These are phyloP conservation scores for Oncopodura yosiiana DNA, from an alignment of 1,140 invertebrate species.

Conservation along the genomic window DNA sequence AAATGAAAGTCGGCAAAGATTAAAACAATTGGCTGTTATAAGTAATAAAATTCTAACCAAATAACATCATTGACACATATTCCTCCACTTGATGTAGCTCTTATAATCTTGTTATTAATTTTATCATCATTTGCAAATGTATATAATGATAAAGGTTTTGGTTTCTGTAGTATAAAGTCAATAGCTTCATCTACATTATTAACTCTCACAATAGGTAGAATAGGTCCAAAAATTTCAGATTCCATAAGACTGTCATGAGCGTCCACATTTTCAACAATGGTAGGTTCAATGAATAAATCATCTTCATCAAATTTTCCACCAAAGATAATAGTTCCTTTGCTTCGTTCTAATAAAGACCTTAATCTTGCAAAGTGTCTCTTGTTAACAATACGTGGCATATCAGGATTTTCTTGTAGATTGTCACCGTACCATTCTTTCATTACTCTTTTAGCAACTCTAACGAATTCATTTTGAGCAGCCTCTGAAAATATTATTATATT, in stretches of 20 bases:
- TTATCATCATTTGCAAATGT: slow-evolving; percentile 66
- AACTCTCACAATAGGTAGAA: slow-evolving; percentile 31
- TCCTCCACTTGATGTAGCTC: slow-evolving; percentile 70
- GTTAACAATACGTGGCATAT: slow-evolving; percentile 38
- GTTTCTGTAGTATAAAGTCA: slow-evolving; percentile 56
- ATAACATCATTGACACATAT: slow-evolving; percentile 13
- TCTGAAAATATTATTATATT: slow-evolving; percentile 48
- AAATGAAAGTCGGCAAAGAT: no score
- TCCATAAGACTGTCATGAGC: slow-evolving; percentile 43
- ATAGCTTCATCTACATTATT: slow-evolving; percentile 78
- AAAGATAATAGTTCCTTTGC: slow-evolving; percentile 38
- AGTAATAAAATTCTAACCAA: slow-evolving; percentile 2
- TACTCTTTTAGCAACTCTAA: slow-evolving; percentile 37
- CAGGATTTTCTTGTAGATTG: slow-evolving; percentile 41
- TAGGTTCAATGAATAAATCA: slow-evolving; percentile 45
- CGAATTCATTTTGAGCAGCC: slow-evolving; percentile 36
- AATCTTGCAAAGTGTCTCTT: slow-evolving; percentile 17
- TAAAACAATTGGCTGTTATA: no score
- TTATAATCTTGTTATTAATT: slow-evolving; percentile 60
- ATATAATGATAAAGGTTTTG: slow-evolving; percentile 74
- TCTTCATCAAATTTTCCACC: slow-evolving; percentile 43
- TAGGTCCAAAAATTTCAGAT: slow-evolving; percentile 49
- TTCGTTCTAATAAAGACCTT: slow-evolving; percentile 14
- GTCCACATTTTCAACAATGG: slow-evolving; percentile 36
- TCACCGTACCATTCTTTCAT: slow-evolving; percentile 49